phyloP scores from a whole-genome alignment of 2,113 vertebrate genomes.

The Dasyprocta punctata region DNA sequence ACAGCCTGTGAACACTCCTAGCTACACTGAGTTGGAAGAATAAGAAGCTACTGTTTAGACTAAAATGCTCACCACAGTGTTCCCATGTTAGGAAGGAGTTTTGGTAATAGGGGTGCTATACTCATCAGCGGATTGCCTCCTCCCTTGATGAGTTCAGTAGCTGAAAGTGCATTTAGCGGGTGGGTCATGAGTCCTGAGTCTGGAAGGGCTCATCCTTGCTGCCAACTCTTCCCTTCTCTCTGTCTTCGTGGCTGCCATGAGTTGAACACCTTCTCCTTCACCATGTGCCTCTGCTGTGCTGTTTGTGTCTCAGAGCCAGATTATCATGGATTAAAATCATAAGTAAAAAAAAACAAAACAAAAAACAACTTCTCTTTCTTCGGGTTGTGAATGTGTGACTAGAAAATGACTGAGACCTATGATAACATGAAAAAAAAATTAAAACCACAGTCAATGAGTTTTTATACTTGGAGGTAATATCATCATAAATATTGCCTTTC shows the following conservation, averaged over 20 bases:
- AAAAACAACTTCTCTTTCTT: not conserved
- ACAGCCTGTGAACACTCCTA: not conserved
- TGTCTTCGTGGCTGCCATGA: not conserved
- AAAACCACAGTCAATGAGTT: not conserved
- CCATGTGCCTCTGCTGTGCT: not conserved
- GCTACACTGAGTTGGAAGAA: too few relatives aligned
- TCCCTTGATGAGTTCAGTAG: not conserved
- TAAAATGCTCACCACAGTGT: too few relatives aligned
- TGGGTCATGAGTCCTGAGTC: not conserved
- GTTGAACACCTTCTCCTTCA: not conserved
- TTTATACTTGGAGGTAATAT: not conserved
- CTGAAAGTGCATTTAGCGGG: not conserved
- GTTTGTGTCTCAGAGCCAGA: not conserved
- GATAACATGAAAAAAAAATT: not conserved
- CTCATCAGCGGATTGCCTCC: not conserved
- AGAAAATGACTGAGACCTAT: not conserved
- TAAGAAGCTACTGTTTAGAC: too few relatives aligned
- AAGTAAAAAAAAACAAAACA: too few relatives aligned
- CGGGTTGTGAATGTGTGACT: not conserved
- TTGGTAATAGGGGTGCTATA: not conserved
- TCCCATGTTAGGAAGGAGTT: not conserved
- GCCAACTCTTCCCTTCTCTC: not conserved
- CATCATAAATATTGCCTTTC: not conserved
- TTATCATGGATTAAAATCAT: not conserved
- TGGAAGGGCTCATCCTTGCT: not conserved